Evolutionary conservation across 2,113 vertebrate species (phyloP).

Genomic region (Rhea americana): DNA sequence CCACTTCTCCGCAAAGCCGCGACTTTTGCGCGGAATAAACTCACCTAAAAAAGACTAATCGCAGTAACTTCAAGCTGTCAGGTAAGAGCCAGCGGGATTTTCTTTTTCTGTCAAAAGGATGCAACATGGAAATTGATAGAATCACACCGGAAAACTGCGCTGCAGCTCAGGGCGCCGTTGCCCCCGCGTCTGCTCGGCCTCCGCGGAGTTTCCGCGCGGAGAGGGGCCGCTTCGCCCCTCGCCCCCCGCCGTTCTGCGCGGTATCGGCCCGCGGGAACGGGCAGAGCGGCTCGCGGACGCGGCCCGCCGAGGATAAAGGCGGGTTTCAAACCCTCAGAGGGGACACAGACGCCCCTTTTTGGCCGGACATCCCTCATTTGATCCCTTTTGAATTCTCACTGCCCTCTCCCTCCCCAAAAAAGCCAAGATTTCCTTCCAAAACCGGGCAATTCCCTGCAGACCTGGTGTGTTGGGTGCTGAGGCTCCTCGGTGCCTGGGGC

Average conservation of each 20-base stretch:
- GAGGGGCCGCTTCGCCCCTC: too few relatives aligned
- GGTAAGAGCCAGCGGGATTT: too few relatives aligned
- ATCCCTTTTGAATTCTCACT: neutral
- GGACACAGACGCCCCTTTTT: neutral
- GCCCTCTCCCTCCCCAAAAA: neutral
- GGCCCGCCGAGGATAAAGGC: neutral
- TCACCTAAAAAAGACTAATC: accelerated
- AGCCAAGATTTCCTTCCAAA: neutral
- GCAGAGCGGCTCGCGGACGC: neutral
- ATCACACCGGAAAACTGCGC: too few relatives aligned
- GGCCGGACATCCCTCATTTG: neutral
- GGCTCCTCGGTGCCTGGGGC: too few relatives aligned
- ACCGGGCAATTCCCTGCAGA: neutral
- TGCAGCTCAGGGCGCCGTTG: too few relatives aligned
- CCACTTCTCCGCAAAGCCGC: neutral
- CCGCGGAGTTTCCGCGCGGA: too few relatives aligned
- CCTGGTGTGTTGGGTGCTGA: neutral
- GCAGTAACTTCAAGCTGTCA: too few relatives aligned
- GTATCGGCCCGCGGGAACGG: too few relatives aligned
- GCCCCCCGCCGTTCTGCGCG: too few relatives aligned
- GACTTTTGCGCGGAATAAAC: neutral
- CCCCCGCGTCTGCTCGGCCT: too few relatives aligned
- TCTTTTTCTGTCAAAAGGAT: too few relatives aligned
- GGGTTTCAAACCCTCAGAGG: neutral
- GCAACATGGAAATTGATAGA: too few relatives aligned